phyloP scores from a whole-genome alignment of 2,113 vertebrate species.

The Corydoras sp. region DNA sequence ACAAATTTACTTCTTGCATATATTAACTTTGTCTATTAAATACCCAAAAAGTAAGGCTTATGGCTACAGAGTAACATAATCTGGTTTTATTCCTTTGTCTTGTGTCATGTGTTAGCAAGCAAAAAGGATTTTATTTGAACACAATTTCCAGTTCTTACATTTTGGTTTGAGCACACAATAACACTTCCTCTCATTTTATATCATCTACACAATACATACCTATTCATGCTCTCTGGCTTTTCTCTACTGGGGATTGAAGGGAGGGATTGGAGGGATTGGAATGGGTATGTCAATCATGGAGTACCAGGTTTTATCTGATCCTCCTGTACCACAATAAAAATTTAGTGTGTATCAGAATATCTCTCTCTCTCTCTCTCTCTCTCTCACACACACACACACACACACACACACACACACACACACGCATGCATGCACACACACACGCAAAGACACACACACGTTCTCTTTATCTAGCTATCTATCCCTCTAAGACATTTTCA shows the following conservation, averaged over 20 bases:
- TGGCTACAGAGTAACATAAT: slow-evolving; percentile 21
- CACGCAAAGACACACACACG: too few species aligned
- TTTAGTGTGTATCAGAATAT: background rate
- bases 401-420: too few species aligned
- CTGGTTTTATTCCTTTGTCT: slow-evolving; percentile 23
- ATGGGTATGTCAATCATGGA: slow-evolving; percentile 22
- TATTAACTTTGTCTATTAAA: background rate
- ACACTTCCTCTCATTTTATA: background rate
- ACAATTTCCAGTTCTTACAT: background rate
- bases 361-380: background rate
- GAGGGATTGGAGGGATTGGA: background rate
- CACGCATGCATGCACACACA: too few species aligned
- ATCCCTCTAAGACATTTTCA: background rate
- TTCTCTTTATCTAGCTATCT: slow-evolving; percentile 2
- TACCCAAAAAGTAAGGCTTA: slow-evolving; percentile 17
- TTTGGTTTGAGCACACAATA: background rate
- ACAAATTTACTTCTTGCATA: too few species aligned
- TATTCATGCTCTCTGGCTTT: slow-evolving; percentile 7
- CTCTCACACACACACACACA: background rate
- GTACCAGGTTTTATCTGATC: slow-evolving; percentile 13
- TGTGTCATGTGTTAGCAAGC: background rate
- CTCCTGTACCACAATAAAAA: slow-evolving; percentile 1
- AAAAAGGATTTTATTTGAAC: background rate
- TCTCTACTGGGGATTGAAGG: background rate
- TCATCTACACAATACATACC: background rate